phyloP scores from a whole-genome alignment of 2,888 invertebrate species.

The Elmis aenea region DNA sequence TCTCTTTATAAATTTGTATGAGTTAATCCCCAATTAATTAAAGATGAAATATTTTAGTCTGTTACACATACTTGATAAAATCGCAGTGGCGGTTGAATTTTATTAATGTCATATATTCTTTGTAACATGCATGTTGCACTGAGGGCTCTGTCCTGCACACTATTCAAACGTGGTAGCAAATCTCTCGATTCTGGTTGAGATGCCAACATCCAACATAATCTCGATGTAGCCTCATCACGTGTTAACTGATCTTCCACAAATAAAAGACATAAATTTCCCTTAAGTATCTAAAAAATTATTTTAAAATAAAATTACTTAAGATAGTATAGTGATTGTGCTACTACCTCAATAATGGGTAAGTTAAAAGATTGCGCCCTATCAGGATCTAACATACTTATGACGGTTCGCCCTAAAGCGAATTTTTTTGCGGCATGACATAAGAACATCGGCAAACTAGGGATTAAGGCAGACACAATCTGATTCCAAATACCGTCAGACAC shows the following conservation, averaged over 20 bases:
- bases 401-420: constrained; percentile 53
- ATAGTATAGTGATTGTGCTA: too few species aligned
- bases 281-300: constrained; percentile 45
- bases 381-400: constrained; percentile 59
- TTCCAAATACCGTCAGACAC: constrained; percentile 60
- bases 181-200: constrained; percentile 45
- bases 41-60: not conserved
- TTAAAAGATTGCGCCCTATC: constrained; percentile 58
- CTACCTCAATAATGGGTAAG: constrained; percentile 53
- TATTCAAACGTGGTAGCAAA: constrained; percentile 48
- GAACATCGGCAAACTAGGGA: constrained; percentile 58
- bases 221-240: constrained; percentile 50
- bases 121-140: constrained; percentile 45
- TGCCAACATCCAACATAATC: constrained; percentile 50
- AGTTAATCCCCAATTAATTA: too few species aligned
- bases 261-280: constrained; percentile 49
- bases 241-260: constrained; percentile 43
- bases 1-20: too few species aligned
- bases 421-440: constrained; percentile 53
- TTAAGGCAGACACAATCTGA: constrained; percentile 53
- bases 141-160: constrained; percentile 47
- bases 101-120: constrained; percentile 38
- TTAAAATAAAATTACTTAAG: too few species aligned
- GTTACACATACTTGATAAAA: constrained; percentile 42
- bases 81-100: constrained; percentile 34